phyloP scores from a whole-genome alignment of 2,888 invertebrate species.

The Electrophaes corylata region DNA sequence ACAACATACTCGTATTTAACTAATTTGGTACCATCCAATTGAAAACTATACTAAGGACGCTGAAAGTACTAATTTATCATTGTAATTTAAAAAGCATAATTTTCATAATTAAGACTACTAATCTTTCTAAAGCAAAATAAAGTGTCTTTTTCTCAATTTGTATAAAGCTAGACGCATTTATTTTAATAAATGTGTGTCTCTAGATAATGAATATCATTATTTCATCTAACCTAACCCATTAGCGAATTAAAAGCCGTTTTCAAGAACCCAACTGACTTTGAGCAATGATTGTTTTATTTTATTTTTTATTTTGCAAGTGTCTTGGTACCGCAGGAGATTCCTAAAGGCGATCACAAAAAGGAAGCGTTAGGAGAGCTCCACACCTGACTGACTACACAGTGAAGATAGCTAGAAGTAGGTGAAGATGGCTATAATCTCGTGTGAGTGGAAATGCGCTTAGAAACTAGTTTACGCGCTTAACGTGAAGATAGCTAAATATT shows the following conservation, averaged over 20 bases:
- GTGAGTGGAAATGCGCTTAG: too few relatives aligned
- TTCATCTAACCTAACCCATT: constrained; percentile 12
- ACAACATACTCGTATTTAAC: too few relatives aligned
- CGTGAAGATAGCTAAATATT: too few relatives aligned
- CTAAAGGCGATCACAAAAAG: too few relatives aligned
- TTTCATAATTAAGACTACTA: neutral
- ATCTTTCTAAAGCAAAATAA: constrained; percentile 3
- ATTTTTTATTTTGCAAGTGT: neutral
- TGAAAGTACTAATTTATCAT: neutral
- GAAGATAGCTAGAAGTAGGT: too few relatives aligned
- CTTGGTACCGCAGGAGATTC: too few relatives aligned
- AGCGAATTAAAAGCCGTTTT: constrained; percentile 9
- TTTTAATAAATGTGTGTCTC: constrained; percentile 5
- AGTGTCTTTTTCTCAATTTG: constrained; percentile 6
- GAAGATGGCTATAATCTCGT: too few relatives aligned
- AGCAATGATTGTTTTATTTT: neutral
- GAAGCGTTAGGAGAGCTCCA: too few relatives aligned
- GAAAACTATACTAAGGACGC: too few relatives aligned
- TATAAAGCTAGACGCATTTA: constrained; percentile 26
- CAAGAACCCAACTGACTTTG: neutral
- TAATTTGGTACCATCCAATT: too few relatives aligned
- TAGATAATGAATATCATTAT: constrained; percentile 16
- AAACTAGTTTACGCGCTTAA: too few relatives aligned
- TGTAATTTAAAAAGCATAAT: constrained; percentile 4
- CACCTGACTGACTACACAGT: too few relatives aligned